A percentile compares a stretch with the other conserved stretches of the same genome.
These are phyloP conservation scores for Gymnarchus niloticus DNA, from an alignment of 2,113 vertebrate genomes.

Conservation along the genomic window DNA sequence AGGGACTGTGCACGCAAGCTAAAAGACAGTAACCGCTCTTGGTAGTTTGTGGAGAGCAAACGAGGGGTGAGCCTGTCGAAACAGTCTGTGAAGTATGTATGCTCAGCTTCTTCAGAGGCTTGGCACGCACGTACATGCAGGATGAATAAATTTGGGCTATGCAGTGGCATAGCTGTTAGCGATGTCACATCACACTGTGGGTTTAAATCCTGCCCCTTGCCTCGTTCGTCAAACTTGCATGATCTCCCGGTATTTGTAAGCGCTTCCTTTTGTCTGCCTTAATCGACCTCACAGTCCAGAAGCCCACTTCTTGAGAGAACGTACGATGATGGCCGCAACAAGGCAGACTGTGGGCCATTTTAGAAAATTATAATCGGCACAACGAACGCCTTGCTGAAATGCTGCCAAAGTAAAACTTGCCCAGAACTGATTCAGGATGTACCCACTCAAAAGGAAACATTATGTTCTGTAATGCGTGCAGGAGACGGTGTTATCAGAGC, in stretches of 20 bases:
- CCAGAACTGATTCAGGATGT: constrained; percentile 11
- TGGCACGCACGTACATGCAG: not conserved
- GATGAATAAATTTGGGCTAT: not conserved
- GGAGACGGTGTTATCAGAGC: not conserved
- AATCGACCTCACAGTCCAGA: not conserved
- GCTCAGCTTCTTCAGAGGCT: not conserved
- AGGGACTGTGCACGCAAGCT: no score
- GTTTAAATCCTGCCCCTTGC: not conserved
- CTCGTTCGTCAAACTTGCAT: not conserved
- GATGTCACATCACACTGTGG: not conserved
- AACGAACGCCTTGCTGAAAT: not conserved
- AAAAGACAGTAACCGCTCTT: not conserved
- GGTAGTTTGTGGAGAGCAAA: not conserved
- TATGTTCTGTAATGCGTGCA: not conserved
- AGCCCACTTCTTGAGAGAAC: not conserved
- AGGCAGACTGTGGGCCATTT: not conserved
- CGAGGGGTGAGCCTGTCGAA: not conserved
- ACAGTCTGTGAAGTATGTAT: not conserved
- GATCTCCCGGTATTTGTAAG: not conserved
- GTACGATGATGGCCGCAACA: not conserved
- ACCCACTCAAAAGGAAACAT: constrained; percentile 6
- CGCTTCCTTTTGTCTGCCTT: not conserved
- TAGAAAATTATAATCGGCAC: not conserved
- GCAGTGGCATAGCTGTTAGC: not conserved
- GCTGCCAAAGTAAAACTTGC: not conserved